A percentile compares a stretch with the other conserved stretches of the same genome.
Evolutionary conservation across 2,888 invertebrate species (phyloP).

Genomic region (Synanthedon myopaeformis): DNA sequence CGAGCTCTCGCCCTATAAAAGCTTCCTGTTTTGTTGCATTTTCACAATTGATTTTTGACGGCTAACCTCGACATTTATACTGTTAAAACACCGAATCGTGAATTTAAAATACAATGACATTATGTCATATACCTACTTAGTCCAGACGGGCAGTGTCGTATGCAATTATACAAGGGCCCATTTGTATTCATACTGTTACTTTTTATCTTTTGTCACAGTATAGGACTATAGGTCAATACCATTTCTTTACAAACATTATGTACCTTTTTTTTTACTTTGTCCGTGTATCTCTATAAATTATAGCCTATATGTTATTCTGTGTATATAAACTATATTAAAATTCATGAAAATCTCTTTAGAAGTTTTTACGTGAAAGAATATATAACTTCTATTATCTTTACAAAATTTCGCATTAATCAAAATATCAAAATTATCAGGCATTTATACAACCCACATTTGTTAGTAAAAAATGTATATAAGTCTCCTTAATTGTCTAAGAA

Average conservation of each 20-base stretch:
- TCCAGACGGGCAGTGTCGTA: neutral
- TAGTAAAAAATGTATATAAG: no score
- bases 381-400: no score
- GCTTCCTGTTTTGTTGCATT: slow-evolving; percentile 48
- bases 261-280: no score
- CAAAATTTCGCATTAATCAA: no score
- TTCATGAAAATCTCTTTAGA: no score
- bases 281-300: no score
- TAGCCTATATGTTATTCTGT: no score
- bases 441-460: no score
- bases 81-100: slow-evolving; percentile 3
- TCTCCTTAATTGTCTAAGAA: no score
- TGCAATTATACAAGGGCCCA: neutral
- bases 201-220: slow-evolving; percentile 2
- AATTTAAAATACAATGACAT: neutral
- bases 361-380: no score
- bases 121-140: neutral
- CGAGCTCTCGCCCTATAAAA: slow-evolving; percentile 26
- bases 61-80: slow-evolving; percentile 31
- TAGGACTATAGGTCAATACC: slow-evolving; percentile 3
- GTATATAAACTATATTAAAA: no score
- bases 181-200: neutral
- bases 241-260: neutral
- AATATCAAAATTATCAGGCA: no score
- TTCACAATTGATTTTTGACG: slow-evolving; percentile 19